Base-by-base conservation (phyloP, 1,140 invertebrate species). In the Coelopa frigida region DNA sequence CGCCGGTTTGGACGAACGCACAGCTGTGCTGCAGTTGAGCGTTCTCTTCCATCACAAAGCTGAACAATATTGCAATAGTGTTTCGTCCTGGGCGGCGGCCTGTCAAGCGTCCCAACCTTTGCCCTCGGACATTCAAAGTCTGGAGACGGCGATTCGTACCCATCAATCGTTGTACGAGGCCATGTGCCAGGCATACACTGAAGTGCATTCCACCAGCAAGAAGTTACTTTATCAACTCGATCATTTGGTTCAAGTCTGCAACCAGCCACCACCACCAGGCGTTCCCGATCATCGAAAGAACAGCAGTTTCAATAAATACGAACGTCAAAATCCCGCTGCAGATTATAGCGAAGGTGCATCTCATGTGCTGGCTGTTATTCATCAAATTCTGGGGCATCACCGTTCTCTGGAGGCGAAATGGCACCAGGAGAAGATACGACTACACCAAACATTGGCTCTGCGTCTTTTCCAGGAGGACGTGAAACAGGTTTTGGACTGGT, bases 21-120 rank as follows among this genome's bases (percentile, higher is more conserved):
- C 90, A 14, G 89, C 90, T 6, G 92, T 98, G 3, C 74, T 98
- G n/a, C 61, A 63, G 15, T 73, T 97, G 42, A 94, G 92, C 37
- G 91, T 95, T 21, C 81, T 92, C 36, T 98, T 98, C 73, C 94
- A 98, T 71, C 91, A 97, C 71, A 96, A 95, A 73, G 94, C 94
- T 15, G 94, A 97, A 70, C 89, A 94, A 68, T 96, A 97, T 71
- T 88, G 94, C 36, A 87, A 89, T 50, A 94, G 89, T 60, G 90
- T 96, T 26, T 75, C 84, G 29, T 82, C 82, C 1, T 97, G 93
- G 93, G 88, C 86, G 55, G 82, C 87, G 54, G 86, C 89, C 33
- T 94, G 90, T 68, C 67, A 70, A 42, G 67, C 67, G 6, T 78
- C 81, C 38, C 72, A 79, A 21, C 83, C 83, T 49, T 79, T 94